Evolutionary conservation across 2,113 vertebrate genomes (phyloP).

Genomic region (Trachemys scripta): DNA sequence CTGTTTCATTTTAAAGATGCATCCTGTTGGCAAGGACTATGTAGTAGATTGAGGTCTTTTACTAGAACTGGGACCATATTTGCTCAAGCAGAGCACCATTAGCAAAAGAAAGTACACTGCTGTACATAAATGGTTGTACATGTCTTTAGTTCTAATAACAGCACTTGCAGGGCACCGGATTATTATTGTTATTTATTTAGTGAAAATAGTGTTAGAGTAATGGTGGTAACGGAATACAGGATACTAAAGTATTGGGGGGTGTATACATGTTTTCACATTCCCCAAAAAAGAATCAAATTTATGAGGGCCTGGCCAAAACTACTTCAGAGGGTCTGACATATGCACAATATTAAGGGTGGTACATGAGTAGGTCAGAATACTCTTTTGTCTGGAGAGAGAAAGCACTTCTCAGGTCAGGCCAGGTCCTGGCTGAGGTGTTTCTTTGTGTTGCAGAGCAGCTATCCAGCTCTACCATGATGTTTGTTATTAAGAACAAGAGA

Average conservation of each 20-base stretch:
- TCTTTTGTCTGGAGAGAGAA: neutral
- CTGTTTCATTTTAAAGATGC: neutral
- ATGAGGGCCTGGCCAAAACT: neutral
- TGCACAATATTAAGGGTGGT: neutral
- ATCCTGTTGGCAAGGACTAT: neutral
- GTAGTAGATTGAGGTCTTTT: neutral
- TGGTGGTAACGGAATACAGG: neutral
- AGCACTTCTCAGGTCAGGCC: neutral
- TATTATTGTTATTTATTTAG: neutral
- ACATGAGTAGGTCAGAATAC: neutral
- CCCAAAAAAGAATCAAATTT: neutral
- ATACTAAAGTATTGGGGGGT: neutral
- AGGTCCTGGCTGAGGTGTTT: accelerated
- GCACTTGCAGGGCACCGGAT: neutral
- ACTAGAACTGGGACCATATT: neutral
- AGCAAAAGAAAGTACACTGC: neutral
- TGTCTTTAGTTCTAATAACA: neutral
- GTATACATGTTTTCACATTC: neutral
- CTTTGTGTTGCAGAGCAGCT: neutral
- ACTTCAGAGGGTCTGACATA: neutral
- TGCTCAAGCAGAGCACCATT: neutral
- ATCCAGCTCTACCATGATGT: neutral
- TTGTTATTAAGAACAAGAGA: neutral
- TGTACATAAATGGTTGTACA: neutral
- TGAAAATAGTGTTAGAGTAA: neutral